Evolutionary conservation across 2,797 vertebrate genomes (phyloP), one percentile per base, ranked within the genome.

Genomic region (Myoxocephalus aenaeus): DNA sequence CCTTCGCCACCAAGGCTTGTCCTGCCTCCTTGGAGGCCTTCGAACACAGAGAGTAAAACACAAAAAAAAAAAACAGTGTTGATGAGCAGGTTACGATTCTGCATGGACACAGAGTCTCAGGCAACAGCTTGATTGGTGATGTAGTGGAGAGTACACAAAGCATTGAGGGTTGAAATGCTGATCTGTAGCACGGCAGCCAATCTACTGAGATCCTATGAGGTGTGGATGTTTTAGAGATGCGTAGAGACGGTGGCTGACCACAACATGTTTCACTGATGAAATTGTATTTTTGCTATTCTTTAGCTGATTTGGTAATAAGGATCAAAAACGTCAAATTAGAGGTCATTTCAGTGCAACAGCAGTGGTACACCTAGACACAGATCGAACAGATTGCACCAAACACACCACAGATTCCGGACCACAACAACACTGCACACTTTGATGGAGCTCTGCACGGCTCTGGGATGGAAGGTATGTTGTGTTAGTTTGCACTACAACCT

Each of bases 1-100:
- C 61, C 94, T 99, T 99, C 86, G 87, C 94, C 90, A 98, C 94
- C 93, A 98, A 95, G 86, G 95, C 96, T 84, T 96, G 95, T 87
- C 97, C 97, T 79, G 98, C 97, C 93, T 97, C 93, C 89, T 92
- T 96, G 40, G 94, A 97, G 85, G 96, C 96, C 98, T 99, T 96
- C 85, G 83, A 83, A 90, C 73, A 91, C 77, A 92, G 68, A 92
- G 62, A 80, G 65, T 78, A 71, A 20, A 73, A 20, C 71, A 65
- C 18, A 17, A 48, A 20, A 79, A 54, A 54, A 40, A 70, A 68
- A 72, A 64, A 75, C 70, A 82, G 84, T 82, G 82, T 69, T 73
- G 80, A 76, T 82, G 62, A 90, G 75, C 70, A 76, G 69, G 56
- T 68, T 82, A 18, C 50, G 51, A 80, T 67, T 76, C 42, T 22